Evolutionary conservation across 2,113 vertebrate species (phyloP).

Genomic region (Vulpes lagopus): DNA sequence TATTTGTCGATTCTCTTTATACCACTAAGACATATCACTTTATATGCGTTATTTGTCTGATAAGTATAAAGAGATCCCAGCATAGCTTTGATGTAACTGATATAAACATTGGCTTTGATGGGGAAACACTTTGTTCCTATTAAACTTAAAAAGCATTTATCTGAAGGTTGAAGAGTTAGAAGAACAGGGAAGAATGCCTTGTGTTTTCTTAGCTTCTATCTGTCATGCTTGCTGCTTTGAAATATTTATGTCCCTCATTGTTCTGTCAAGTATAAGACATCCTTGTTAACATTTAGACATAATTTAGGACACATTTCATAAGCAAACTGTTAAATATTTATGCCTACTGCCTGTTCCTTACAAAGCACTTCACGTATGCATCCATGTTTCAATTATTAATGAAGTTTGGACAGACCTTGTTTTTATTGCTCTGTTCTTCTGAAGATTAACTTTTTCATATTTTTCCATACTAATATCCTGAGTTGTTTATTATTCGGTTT

Average conservation of each 20-base stretch:
- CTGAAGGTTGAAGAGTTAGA: conserved; percentile 71
- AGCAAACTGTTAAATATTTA: conserved; percentile 88
- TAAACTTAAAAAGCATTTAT: conserved; percentile 67
- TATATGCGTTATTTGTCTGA: conserved; percentile 65
- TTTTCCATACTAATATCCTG: conserved; percentile 72
- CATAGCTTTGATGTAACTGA: conserved; percentile 10
- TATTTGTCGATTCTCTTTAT: conserved; percentile 57
- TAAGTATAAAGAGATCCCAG: conserved; percentile 68
- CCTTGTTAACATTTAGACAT: conserved; percentile 86
- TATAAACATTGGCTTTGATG: conserved; percentile 68
- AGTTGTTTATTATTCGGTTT: conserved; percentile 59
- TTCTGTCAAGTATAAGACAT: conserved; percentile 84
- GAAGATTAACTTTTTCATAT: conserved; percentile 83
- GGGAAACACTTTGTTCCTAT: conserved; percentile 68
- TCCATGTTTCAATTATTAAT: conserved; percentile 86
- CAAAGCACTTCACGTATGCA: conserved; percentile 84
- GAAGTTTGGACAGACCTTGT: conserved; percentile 80
- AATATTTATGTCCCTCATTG: conserved; percentile 86
- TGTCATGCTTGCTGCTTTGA: conserved; percentile 79
- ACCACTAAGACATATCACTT: background rate
- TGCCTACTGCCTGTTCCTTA: conserved; percentile 84
- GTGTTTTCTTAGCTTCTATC: conserved; percentile 67
- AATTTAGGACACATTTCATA: conserved; percentile 87
- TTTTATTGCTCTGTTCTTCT: conserved; percentile 83
- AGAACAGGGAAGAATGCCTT: conserved; percentile 68